phyloP scores from a whole-genome alignment of 2,888 invertebrate species.

The Dryocosmus kuriphilus region DNA sequence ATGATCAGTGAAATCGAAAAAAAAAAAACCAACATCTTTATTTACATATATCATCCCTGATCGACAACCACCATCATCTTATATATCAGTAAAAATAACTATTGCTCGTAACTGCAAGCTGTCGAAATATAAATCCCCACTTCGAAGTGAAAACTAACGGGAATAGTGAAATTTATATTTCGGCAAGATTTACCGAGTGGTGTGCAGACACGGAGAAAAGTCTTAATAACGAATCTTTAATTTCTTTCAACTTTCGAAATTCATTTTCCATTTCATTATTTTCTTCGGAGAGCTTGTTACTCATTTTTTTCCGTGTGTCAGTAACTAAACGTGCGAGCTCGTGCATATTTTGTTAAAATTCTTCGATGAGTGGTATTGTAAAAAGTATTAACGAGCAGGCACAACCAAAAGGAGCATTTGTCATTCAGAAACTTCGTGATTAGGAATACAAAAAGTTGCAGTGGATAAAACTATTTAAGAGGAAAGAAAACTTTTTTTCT shows the following conservation, averaged over 20 bases:
- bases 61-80: too few species aligned
- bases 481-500: too few species aligned
- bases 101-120: too few species aligned
- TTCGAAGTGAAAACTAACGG: neutral
- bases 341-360: constrained; percentile 49
- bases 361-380: constrained; percentile 43
- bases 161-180: neutral
- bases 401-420: constrained; percentile 38
- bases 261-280: neutral
- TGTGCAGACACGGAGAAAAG: constrained; percentile 13
- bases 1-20: too few species aligned
- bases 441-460: too few species aligned
- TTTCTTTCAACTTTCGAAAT: neutral
- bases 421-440: neutral
- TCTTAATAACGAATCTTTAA: neutral
- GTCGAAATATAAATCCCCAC: neutral
- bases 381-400: constrained; percentile 43
- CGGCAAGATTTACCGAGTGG: neutral
- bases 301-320: constrained; percentile 34
- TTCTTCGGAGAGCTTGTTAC: neutral
- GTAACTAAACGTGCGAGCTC: constrained; percentile 55
- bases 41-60: too few species aligned
- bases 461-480: too few species aligned
- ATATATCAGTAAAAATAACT: constrained; percentile 9
- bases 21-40: too few species aligned